These are phyloP conservation scores for Nannospalax galili DNA, from an alignment of 2,113 vertebrate genomes.

Conservation along the genomic window DNA sequence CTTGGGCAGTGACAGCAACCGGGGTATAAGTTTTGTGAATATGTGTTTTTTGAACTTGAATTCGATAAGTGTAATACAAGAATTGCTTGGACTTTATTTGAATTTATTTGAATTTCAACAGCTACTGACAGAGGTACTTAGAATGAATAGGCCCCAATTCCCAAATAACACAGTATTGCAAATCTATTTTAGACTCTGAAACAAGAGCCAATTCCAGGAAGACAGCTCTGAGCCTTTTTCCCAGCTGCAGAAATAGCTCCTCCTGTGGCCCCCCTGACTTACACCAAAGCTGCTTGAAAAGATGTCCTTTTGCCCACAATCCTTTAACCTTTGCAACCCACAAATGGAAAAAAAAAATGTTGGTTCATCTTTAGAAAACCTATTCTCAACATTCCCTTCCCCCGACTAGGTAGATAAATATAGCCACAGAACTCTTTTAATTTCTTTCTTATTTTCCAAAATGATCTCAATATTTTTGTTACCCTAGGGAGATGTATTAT, in stretches of 20 bases:
- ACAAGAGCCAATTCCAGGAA: conserved; percentile 62
- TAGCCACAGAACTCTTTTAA: conserved; percentile 28
- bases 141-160: conserved; percentile 49
- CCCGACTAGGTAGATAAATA: conserved; percentile 13
- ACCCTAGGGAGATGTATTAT: background rate
- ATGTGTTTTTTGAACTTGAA: conserved; percentile 47
- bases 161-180: conserved; percentile 66
- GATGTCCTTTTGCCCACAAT: conserved; percentile 37
- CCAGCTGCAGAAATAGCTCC: conserved; percentile 65
- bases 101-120: conserved; percentile 73
- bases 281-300: conserved; percentile 49
- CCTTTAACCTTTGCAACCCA: conserved; percentile 7
- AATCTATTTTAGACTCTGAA: conserved; percentile 73
- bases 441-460: conserved; percentile 37
- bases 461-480: conserved; percentile 39
- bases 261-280: conserved; percentile 43
- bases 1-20: background rate
- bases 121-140: conserved; percentile 65
- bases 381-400: background rate
- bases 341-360: conserved; percentile 59
- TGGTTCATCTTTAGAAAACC: conserved; percentile 54
- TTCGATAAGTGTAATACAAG: conserved; percentile 36
- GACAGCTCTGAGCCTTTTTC: conserved; percentile 42
- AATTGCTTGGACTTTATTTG: conserved; percentile 60
- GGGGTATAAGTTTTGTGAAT: background rate